Evolutionary conservation across 2,113 vertebrate species (phyloP).

Genomic region (Delphinus delphis): DNA sequence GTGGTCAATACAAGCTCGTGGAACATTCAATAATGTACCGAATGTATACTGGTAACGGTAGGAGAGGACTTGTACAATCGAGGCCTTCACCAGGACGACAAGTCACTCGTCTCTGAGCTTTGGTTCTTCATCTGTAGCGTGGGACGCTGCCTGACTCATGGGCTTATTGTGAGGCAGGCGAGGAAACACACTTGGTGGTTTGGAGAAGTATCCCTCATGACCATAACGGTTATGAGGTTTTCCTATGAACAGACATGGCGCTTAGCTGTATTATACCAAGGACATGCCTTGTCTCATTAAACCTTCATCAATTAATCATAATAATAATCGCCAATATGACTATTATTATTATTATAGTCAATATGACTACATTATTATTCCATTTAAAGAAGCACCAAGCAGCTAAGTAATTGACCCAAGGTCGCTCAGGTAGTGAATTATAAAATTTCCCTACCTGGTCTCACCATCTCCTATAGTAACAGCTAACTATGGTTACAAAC

Average conservation of each 20-base stretch:
- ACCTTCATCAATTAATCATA: background rate
- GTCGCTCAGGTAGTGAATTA: background rate
- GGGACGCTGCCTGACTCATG: fast-evolving
- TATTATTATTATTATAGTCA: too few relatives aligned
- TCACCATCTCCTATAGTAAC: fast-evolving
- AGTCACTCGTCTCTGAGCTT: background rate
- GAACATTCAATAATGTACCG: fast-evolving
- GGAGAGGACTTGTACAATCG: too few relatives aligned
- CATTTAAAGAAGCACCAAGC: background rate
- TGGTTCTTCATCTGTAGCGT: background rate
- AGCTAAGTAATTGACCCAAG: background rate
- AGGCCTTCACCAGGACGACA: too few relatives aligned
- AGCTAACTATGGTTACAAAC: background rate
- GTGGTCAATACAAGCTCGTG: fast-evolving
- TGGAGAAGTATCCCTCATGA: background rate
- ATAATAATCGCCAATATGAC: background rate
- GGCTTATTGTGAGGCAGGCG: background rate
- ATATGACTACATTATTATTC: background rate
- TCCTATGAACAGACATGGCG: fast-evolving
- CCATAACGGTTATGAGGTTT: fast-evolving
- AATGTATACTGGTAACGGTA: background rate
- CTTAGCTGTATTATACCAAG: background rate
- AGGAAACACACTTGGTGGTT: background rate
- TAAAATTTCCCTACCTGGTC: background rate
- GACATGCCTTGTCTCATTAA: background rate